A percentile compares a stretch with the other conserved stretches of the same genome.
Conservation (phyloP, 2,113 vertebrate species). For the Syngnathoides biaculeatus region DNA sequence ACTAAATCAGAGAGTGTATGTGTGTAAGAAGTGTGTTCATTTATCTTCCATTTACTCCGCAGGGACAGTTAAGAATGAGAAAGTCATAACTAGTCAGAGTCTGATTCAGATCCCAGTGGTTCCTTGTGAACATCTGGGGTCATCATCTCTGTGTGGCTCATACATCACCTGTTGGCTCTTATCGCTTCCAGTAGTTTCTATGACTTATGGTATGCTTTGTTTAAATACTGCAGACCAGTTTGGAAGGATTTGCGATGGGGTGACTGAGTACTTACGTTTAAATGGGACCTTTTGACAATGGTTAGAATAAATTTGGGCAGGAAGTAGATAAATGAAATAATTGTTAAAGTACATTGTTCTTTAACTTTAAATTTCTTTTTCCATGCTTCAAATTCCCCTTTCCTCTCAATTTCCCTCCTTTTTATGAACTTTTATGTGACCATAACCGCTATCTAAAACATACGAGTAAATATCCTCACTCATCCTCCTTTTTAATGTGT, state of each 20-base stretch:
- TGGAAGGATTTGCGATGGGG: conserved; percentile 11
- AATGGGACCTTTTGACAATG: neutral
- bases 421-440: conserved; percentile 54
- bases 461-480: conserved; percentile 68
- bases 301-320: conserved; percentile 1
- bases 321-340: conserved; percentile 9
- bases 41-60: conserved; percentile 26
- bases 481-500: conserved; percentile 64
- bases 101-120: conserved; percentile 63
- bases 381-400: conserved; percentile 28
- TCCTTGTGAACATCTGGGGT: conserved; percentile 60
- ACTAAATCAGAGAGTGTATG: conserved; percentile 31
- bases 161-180: conserved; percentile 42
- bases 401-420: conserved; percentile 39
- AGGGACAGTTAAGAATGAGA: conserved; percentile 47
- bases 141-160: conserved; percentile 56
- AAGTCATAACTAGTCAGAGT: conserved; percentile 53
- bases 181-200: conserved; percentile 33
- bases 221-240: conserved; percentile 22
- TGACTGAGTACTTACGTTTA: neutral
- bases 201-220: conserved; percentile 42
- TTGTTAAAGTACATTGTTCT: neutral
- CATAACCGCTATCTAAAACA: conserved; percentile 71
- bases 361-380: conserved; percentile 21
- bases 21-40: conserved; percentile 12